Base-by-base conservation (phyloP, 2,888 invertebrate species). In the Achlya flavicornis region DNA sequence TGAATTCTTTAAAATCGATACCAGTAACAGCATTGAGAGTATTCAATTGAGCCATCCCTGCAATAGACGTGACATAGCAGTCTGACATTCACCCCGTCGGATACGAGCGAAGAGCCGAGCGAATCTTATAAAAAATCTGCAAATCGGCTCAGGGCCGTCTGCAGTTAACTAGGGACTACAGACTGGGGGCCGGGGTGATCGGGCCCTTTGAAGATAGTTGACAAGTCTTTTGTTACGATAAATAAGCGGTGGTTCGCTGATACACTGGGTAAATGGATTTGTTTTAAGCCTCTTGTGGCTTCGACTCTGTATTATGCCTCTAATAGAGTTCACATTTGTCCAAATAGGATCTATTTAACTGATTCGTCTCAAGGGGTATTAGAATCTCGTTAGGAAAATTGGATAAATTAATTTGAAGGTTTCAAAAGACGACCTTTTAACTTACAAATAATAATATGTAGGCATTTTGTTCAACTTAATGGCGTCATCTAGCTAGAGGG, bases 281-380 rank as follows among this genome's bases (percentile, higher is more conserved):
- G 75, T 77, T 70, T 65, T 76, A 74, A 79, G 78, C 79, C 74
- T 43, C 16, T 60, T 60, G 60, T 14, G 60, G 64, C 75, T 67
- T 66, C 66, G 60, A 65, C 63, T 64, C 62, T 64, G 64, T 61
- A 64, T 65, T 65, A 62, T 65, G 68, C 66, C 67, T 72, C 71
- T 80, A 82, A 86, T 82, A 82, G 80, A 81, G 81, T 81, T 81
- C 80, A 79, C 83, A 83, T 88, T 86, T 86, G 83, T 83, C 84
- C 81, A 84, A 87, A 87, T 82, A 79, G 74, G 78, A 75, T 79
- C 73, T 67, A 64, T 68, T 66, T 63, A 74, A 76, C 77, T 68
- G 72, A 72, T 75, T 70, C 61, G 53, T 61, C 48, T 58, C 53
- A 38, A n/a, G 43, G 41, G 26, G 60, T 60, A 60, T 60, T 60